phyloP scores from a whole-genome alignment of 2,113 vertebrate species.

The Eulemur rufifrons region DNA sequence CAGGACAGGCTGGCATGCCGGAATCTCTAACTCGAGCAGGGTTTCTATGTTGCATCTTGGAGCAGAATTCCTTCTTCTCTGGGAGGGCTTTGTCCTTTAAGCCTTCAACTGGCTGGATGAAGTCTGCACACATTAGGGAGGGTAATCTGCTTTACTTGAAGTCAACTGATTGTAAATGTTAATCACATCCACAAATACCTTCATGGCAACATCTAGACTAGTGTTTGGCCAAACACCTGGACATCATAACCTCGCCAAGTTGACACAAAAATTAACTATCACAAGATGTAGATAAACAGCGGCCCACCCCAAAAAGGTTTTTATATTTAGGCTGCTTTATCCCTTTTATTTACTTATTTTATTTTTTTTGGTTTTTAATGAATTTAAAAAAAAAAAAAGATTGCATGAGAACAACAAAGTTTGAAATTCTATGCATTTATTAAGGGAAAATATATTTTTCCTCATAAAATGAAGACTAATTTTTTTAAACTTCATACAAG shows the following conservation, averaged over 20 bases:
- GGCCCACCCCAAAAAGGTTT: neutral
- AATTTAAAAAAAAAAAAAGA: neutral
- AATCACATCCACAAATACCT: neutral
- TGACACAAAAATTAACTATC: neutral
- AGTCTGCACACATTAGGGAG: neutral
- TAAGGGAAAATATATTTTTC: slow-evolving; percentile 20
- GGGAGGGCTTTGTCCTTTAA: neutral
- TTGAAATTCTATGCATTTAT: neutral
- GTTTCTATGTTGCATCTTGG: neutral
- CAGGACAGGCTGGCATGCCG: neutral
- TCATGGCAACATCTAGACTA: neutral
- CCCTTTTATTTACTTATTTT: too few relatives aligned
- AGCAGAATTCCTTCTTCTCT: neutral
- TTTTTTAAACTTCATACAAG: neutral
- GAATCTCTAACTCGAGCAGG: neutral
- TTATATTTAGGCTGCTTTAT: neutral
- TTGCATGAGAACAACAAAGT: neutral
- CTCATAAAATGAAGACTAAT: neutral
- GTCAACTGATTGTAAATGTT: neutral
- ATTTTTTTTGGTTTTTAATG: slow-evolving; percentile 5
- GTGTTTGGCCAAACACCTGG: neutral
- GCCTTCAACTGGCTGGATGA: neutral
- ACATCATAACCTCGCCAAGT: neutral
- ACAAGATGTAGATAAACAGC: neutral
- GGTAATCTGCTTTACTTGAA: neutral